Base-by-base conservation (phyloP, 1,140 invertebrate species). In the Octopus sinensis region DNA sequence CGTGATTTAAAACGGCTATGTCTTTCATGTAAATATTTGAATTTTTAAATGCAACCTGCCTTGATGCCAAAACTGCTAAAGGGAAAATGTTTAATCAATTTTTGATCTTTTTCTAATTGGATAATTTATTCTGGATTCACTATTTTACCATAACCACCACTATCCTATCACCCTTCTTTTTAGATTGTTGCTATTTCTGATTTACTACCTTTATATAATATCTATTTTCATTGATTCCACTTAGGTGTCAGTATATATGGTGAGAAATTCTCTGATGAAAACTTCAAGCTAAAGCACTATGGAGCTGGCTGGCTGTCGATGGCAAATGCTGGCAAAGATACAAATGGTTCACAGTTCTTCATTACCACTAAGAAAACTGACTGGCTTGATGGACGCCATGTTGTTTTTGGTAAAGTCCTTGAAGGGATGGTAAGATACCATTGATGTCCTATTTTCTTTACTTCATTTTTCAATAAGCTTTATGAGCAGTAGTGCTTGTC, bases 331-430 rank as follows among this genome's bases (percentile, higher is more conserved):
- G 96, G 89, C 4, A 86, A 89, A 81, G 96, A 99, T 90, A 98
- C 98, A 56, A 99, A 99, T 92, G 98, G 98, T 52, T 98, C 96
- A 51, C 98, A 99, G 89, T 99, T 99, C 92, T 99, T 99, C 89
- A 97, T 99, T 54, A 98, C 96, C 88, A 97, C 96, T 82, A 95
- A 95, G 52, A 97, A 97, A 91, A 99, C 98, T 9, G 92, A 93
- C 9, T 99, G 98, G 97, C 92, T 98, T 86, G 97, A 99, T 91
- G 91, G 91, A 87, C 96, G 96, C 90, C 98, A 99, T 88, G 98
- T 99, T 81, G 98, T 99, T 6, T 99, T 99, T 89, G 98, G 98
- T 76, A 93, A 94, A 88, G 96, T 99, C 80, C 93, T 97, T 54
- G 96, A 99, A 90, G 98, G 98, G 84, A 97, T 98, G 95, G 95